Conservation (phyloP, 2,888 invertebrate species). For the Arrhopalites spinosus region DNA sequence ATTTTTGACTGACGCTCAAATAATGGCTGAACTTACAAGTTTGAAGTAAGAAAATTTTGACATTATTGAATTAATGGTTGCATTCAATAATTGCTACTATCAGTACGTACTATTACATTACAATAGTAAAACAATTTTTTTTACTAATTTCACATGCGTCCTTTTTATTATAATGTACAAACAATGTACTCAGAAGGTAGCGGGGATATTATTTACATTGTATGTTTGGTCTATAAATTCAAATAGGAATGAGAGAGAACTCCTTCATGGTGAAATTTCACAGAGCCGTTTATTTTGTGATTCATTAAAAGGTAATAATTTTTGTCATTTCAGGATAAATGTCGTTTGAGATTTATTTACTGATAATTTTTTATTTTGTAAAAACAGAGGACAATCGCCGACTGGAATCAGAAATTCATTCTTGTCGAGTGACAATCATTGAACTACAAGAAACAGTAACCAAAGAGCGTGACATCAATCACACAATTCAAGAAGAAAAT, state of each 20-base stretch:
- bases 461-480: slow-evolving; percentile 46
- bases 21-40: too few relatives aligned
- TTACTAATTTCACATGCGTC: too few relatives aligned
- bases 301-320: slow-evolving; percentile 37
- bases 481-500: slow-evolving; percentile 53
- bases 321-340: background rate
- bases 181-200: too few relatives aligned
- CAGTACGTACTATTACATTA: too few relatives aligned
- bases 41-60: too few relatives aligned
- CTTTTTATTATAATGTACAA: too few relatives aligned
- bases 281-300: slow-evolving; percentile 59
- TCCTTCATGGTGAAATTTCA: slow-evolving; percentile 66
- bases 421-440: slow-evolving; percentile 36
- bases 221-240: slow-evolving; percentile 13
- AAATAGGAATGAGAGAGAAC: slow-evolving; percentile 64
- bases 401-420: slow-evolving; percentile 50
- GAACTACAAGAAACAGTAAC: slow-evolving; percentile 42
- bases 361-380: background rate
- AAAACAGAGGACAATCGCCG: slow-evolving; percentile 52
- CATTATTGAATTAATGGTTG: background rate
- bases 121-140: too few relatives aligned
- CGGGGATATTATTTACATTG: too few relatives aligned
- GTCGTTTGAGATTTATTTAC: background rate
- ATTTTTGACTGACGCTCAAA: too few relatives aligned
- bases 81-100: too few relatives aligned